Conservation (phyloP, 2,888 invertebrate genomes). For the Rotaria sp. region DNA sequence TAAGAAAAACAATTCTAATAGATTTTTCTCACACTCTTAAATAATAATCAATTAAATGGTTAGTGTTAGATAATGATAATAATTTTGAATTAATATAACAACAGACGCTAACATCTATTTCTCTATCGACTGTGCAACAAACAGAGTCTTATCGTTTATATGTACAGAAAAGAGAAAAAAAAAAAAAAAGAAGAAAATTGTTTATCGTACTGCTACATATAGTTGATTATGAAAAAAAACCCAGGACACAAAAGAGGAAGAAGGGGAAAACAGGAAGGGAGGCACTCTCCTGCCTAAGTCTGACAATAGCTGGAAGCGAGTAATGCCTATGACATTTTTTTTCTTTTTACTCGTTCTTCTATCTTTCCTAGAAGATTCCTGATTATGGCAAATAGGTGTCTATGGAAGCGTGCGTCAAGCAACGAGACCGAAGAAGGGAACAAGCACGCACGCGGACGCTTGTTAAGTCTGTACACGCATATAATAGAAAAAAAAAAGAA, state of each 20-base stretch:
- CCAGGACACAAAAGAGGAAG: background rate
- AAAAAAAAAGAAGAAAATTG: no score
- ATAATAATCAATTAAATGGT: background rate
- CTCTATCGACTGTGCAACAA: background rate
- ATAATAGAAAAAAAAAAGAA: background rate
- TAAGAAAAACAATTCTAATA: background rate
- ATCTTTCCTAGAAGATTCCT: background rate
- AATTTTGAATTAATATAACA: conserved; percentile 13
- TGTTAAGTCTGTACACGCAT: conserved; percentile 6
- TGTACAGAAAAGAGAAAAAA: background rate
- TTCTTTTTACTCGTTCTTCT: background rate
- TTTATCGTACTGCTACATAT: background rate
- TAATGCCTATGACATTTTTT: background rate
- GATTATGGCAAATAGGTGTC: conserved; percentile 13
- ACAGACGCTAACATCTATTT: background rate
- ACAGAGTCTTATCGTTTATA: background rate
- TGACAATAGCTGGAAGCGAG: background rate
- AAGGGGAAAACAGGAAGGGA: background rate
- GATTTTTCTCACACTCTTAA: background rate
- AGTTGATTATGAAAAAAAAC: conserved; percentile 7
- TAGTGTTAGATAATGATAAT: background rate
- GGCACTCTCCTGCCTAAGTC: background rate
- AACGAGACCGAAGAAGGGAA: background rate
- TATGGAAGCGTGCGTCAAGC: background rate
- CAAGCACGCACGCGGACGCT: background rate